Conservation (phyloP, 2,797 vertebrate genomes). For the Scleropages formosus region DNA sequence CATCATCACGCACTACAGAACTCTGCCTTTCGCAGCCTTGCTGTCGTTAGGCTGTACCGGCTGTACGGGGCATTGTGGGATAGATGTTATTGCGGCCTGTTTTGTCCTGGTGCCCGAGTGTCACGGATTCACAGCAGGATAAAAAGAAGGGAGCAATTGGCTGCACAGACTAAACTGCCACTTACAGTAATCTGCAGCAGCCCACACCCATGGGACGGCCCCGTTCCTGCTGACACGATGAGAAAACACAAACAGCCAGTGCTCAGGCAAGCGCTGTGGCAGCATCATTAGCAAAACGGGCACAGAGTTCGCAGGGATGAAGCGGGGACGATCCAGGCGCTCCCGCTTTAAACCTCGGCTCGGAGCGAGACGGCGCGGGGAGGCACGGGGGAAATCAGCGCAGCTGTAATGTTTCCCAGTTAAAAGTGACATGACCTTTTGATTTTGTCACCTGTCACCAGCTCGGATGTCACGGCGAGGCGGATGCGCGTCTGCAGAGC, state of each 20-base stretch:
- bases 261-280: constrained; percentile 44
- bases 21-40: not conserved
- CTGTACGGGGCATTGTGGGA: not conserved
- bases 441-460: constrained; percentile 95
- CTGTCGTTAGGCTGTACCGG: not conserved
- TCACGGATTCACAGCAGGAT: not conserved
- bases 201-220: constrained; percentile 35
- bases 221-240: constrained; percentile 25
- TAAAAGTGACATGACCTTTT: constrained; percentile 98
- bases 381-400: constrained; percentile 90
- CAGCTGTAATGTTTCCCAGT: constrained; percentile 90
- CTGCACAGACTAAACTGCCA: not conserved
- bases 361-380: constrained; percentile 65
- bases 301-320: constrained; percentile 69
- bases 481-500: constrained; percentile 65
- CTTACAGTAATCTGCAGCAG: constrained; percentile 31
- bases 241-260: constrained; percentile 33
- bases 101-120: not conserved
- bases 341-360: constrained; percentile 63
- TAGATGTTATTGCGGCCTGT: not conserved
- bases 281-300: constrained; percentile 66
- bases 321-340: constrained; percentile 57
- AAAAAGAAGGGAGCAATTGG: not conserved
- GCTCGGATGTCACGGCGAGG: constrained; percentile 72
- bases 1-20: not conserved